Percentiles rank a stretch among this genome's conserved stretches.
Conservation (phyloP, 2,888 invertebrate species). For the Clistopyga incitator region DNA sequence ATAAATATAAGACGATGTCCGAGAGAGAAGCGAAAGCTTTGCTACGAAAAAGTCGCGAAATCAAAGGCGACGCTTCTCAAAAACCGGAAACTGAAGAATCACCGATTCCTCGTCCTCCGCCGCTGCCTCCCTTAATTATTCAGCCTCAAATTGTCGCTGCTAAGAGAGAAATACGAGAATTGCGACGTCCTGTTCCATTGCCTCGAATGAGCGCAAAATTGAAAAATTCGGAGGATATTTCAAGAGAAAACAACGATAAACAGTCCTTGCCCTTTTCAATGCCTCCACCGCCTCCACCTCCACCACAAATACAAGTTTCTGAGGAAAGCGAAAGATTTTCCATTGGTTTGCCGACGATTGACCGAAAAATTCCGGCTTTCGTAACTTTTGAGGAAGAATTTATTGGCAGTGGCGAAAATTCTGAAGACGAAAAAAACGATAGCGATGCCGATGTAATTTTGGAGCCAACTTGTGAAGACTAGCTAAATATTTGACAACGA, state of each 20-base stretch:
- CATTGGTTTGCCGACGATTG: constrained; percentile 61
- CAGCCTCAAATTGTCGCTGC: constrained; percentile 17
- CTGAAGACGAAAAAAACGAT: constrained; percentile 36
- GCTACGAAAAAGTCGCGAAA: constrained; percentile 74
- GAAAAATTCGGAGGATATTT: constrained; percentile 15
- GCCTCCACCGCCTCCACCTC: constrained; percentile 10
- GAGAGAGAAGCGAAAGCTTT: constrained; percentile 81
- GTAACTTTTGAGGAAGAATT: constrained; percentile 78
- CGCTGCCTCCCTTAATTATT: constrained; percentile 53
- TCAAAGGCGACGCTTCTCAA: constrained; percentile 15
- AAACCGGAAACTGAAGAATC: constrained; percentile 19
- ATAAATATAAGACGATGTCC: constrained; percentile 79
- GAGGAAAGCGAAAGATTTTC: constrained; percentile 64
- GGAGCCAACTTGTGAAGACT: not conserved
- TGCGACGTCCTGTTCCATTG: constrained; percentile 46
- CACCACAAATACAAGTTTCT: constrained; percentile 15
- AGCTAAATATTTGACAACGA: not conserved
- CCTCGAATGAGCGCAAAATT: constrained; percentile 22
- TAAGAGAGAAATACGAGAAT: constrained; percentile 17
- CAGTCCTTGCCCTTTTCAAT: not conserved
- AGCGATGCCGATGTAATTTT: constrained; percentile 43
- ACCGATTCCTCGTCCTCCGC: constrained; percentile 70
- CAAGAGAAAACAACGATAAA: not conserved
- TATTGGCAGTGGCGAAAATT: constrained; percentile 81
- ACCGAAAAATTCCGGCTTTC: constrained; percentile 71